Evolutionary conservation across 2,888 invertebrate genomes (phyloP).

Genomic region (Parthenolecanium corni): DNA sequence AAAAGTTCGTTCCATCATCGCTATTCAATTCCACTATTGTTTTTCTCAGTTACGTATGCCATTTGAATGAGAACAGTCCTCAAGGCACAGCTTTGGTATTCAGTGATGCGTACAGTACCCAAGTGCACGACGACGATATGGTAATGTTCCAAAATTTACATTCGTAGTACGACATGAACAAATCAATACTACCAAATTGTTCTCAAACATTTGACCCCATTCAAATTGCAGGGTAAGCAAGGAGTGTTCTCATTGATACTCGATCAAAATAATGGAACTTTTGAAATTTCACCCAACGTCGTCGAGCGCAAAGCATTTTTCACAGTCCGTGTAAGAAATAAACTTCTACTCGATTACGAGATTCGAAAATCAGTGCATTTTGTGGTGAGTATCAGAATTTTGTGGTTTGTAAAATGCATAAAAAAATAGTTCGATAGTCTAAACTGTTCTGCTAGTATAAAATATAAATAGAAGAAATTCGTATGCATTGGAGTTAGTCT

Average conservation of each 20-base stretch:
- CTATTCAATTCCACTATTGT: too few species aligned
- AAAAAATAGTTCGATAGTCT: not conserved
- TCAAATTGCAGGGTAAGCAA: constrained; percentile 51
- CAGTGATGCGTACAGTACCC: constrained; percentile 56
- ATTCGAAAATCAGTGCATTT: constrained; percentile 59
- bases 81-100: constrained; percentile 66
- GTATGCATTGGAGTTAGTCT: too few species aligned
- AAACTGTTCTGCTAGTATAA: not conserved
- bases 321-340: constrained; percentile 70
- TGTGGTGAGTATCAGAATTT: constrained; percentile 51
- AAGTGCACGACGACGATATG: constrained; percentile 62
- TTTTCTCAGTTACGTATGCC: constrained; percentile 53
- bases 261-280: constrained; percentile 71
- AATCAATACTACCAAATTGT: not conserved
- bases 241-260: constrained; percentile 69
- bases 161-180: not conserved
- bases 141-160: constrained; percentile 33
- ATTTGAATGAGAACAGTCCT: constrained; percentile 67
- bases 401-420: not conserved
- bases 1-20: too few species aligned
- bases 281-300: constrained; percentile 73
- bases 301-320: constrained; percentile 68
- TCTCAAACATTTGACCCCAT: too few species aligned
- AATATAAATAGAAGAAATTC: too few species aligned
- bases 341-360: constrained; percentile 74